A percentile compares a stretch with the other conserved stretches of the same genome.
Evolutionary conservation across 1,140 invertebrate genomes (phyloP).

Genomic region (Camponotus pennsylvanicus): DNA sequence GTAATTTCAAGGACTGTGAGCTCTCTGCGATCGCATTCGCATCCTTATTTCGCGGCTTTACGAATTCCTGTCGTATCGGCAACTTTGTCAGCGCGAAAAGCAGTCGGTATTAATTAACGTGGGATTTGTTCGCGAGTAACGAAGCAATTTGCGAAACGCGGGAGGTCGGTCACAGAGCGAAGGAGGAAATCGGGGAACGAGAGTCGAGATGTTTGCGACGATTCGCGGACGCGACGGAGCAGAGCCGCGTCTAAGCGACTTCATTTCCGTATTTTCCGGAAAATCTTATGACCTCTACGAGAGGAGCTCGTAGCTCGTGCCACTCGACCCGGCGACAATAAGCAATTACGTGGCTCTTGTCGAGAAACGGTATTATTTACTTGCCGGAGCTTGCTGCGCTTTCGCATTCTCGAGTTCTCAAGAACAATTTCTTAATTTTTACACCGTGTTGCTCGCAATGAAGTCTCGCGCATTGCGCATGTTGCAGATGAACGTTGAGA

Average conservation of each 20-base stretch:
- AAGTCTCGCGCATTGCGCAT: neutral
- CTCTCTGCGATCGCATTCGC: neutral
- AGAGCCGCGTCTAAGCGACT: slow-evolving; percentile 50
- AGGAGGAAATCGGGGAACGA: slow-evolving; percentile 52
- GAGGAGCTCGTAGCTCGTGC: slow-evolving; percentile 43
- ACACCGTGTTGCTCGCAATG: neutral
- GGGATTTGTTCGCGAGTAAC: slow-evolving; percentile 69
- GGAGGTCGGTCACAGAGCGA: slow-evolving; percentile 47
- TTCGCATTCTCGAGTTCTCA: slow-evolving; percentile 29
- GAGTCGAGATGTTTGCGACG: slow-evolving; percentile 58
- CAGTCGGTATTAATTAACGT: slow-evolving; percentile 68
- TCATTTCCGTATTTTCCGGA: slow-evolving; percentile 66
- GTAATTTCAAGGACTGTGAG: neutral
- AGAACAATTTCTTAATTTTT: slow-evolving; percentile 57
- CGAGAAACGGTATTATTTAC: slow-evolving; percentile 57
- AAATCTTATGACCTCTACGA: slow-evolving; percentile 67
- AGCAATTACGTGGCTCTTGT: slow-evolving; percentile 66
- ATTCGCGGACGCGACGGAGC: neutral
- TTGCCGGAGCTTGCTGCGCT: slow-evolving; percentile 38
- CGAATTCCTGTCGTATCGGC: neutral
- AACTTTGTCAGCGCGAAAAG: slow-evolving; percentile 30
- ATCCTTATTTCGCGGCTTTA: slow-evolving; percentile 37
- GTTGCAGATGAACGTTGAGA: neutral
- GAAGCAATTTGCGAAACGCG: slow-evolving; percentile 70
- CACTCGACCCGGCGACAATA: slow-evolving; percentile 61